These are phyloP conservation scores for Hecatera dysodea DNA, from an alignment of 2,888 invertebrate species.

Conservation along the genomic window DNA sequence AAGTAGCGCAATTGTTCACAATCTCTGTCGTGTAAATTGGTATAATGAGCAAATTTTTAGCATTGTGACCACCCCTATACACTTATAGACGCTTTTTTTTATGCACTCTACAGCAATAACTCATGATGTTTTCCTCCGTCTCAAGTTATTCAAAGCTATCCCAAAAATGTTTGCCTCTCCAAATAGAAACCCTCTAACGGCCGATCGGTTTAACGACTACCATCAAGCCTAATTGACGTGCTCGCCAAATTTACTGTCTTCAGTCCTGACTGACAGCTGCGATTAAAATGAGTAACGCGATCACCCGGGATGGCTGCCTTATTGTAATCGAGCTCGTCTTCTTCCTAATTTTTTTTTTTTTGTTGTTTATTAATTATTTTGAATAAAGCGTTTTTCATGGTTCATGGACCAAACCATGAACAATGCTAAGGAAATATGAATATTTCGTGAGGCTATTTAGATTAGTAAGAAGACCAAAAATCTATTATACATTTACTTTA, in stretches of 20 bases:
- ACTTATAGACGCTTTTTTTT: too few species aligned
- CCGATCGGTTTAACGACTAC: slow-evolving; percentile 52
- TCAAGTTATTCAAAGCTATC: slow-evolving; percentile 16
- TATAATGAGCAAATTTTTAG: too few species aligned
- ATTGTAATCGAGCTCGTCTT: slow-evolving; percentile 48
- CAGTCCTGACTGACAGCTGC: slow-evolving; percentile 49
- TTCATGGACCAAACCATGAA: too few species aligned
- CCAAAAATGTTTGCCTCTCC: slow-evolving; percentile 25
- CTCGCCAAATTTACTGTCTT: slow-evolving; percentile 56
- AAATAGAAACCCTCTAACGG: slow-evolving; percentile 38
- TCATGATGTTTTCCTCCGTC: background rate
- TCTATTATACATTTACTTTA: too few species aligned
- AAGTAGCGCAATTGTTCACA: background rate
- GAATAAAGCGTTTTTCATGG: too few species aligned
- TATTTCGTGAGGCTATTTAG: too few species aligned
- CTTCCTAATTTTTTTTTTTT: slow-evolving; percentile 44
- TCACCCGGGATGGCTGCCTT: slow-evolving; percentile 30
- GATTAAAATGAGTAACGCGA: slow-evolving; percentile 55
- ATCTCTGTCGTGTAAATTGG: background rate
- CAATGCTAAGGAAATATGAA: too few species aligned
- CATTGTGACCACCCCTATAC: too few species aligned
- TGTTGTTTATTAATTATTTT: slow-evolving; percentile 19
- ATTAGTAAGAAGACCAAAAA: too few species aligned
- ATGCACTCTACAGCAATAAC: background rate
- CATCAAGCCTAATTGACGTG: slow-evolving; percentile 60